Evolutionary conservation across 1,140 invertebrate species (phyloP), one percentile per base, ranked within the genome.

Genomic region (Macrosteles quadrilineatus): DNA sequence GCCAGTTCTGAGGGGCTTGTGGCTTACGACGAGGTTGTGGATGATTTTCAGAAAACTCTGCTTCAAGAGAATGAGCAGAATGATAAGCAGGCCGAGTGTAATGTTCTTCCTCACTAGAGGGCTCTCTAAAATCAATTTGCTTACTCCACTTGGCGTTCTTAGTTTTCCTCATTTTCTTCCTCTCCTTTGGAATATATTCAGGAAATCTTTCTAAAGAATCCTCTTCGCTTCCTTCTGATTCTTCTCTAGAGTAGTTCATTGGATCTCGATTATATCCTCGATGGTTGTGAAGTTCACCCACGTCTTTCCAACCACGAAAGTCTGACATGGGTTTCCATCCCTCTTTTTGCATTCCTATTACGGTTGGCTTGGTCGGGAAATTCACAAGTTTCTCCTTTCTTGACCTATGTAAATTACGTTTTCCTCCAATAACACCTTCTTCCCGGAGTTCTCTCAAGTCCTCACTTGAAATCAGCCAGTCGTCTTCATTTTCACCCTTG

Each of bases 291-390:
- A 36, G 32, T 36, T 59, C 27, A 27, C 27, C 23, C 11, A 59
- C 21, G n/a, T 59, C 55, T 30, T 59, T 59, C 55, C 55, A 59
- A n/a, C 27, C 55, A 59, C 27, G 25, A 29, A 59, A 59, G 23
- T 30, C 27, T n/a, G 11, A 2, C 55, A 59, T 6, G 21, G 55
- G 55, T 59, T 9, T 59, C 55, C 55, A 59, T 6, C 55, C 55
- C 4, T 30, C 27, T 27, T 59, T 29, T 6, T 59, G 4, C 25
- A 27, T 12, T 6, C 11, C 9, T 30, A 23, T 36, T 6, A 14
- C 32, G 4, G 4, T 36, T 14, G 32, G 32, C 32, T 36, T 36
- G n/a, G n/a, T n/a, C n/a, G n/a, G n/a, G n/a, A n/a, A n/a, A n/a
- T n/a, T n/a, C n/a, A n/a, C n/a, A n/a, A n/a, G n/a, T n/a, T n/a